Evolutionary conservation across 2,113 vertebrate genomes (phyloP).

Genomic region (Camelus dromedarius): DNA sequence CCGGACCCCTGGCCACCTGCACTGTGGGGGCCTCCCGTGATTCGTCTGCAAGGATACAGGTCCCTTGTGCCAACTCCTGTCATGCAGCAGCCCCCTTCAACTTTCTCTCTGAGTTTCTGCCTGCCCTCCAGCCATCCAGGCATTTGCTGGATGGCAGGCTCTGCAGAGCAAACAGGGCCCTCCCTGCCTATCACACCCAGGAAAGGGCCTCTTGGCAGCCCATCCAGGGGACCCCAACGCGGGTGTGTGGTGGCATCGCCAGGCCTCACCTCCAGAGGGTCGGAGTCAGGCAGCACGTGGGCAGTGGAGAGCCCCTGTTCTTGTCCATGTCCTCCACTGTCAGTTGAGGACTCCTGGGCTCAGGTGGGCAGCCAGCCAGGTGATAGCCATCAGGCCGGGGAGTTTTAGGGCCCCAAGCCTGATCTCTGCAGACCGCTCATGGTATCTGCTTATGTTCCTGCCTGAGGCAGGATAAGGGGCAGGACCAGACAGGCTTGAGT

Average conservation of each 20-base stretch:
- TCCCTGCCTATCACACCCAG: background rate
- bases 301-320: accelerated
- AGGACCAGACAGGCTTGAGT: background rate
- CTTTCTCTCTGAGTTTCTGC: too few relatives aligned
- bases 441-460: accelerated
- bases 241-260: accelerated
- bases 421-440: background rate
- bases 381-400: background rate
- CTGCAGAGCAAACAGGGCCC: background rate
- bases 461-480: background rate
- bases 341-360: background rate
- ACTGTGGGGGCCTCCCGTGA: accelerated
- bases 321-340: too few relatives aligned
- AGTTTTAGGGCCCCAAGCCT: background rate
- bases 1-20: accelerated
- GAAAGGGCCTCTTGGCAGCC: background rate
- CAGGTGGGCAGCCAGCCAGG: background rate
- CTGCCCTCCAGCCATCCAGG: background rate
- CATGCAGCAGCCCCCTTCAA: accelerated
- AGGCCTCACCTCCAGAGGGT: background rate
- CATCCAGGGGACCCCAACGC: accelerated
- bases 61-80: accelerated
- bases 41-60: background rate
- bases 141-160: background rate
- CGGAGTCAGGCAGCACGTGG: background rate